These are phyloP conservation scores for Gymnoscelis rufifasciata DNA, from an alignment of 2,888 invertebrate genomes.

Conservation along the genomic window DNA sequence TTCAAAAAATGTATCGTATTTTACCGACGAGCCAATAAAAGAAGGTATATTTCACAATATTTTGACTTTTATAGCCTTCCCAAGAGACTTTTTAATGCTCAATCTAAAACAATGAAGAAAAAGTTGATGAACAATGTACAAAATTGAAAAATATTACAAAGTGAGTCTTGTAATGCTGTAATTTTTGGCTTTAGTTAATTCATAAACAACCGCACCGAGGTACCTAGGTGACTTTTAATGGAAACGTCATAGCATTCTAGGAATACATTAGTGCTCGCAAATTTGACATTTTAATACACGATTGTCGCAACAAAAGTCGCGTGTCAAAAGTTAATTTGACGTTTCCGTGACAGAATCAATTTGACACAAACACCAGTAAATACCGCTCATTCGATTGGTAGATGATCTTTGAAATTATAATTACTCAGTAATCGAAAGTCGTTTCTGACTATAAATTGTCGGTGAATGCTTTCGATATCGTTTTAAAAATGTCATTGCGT, in stretches of 20 bases:
- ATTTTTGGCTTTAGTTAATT: no score
- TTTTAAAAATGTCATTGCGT: constrained; percentile 10
- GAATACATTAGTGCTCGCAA: constrained; percentile 16
- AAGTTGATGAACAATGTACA: no score
- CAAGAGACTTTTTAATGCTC: no score
- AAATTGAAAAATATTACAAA: no score
- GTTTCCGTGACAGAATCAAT: constrained; percentile 41
- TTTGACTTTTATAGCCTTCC: no score
- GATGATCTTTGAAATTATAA: constrained; percentile 36
- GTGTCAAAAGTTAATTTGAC: constrained; percentile 33
- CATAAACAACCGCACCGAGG: no score
- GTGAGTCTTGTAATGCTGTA: no score
- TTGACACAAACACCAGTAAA: constrained; percentile 42
- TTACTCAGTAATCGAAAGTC: constrained; percentile 16
- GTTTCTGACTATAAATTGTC: constrained; percentile 9
- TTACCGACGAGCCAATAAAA: no score
- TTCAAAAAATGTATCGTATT: no score
- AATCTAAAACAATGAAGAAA: no score
- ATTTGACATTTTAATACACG: constrained; percentile 27
- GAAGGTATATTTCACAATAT: no score
- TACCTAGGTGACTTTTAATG: constrained; percentile 4
- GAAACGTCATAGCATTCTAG: constrained; percentile 13
- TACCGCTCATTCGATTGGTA: constrained; percentile 35
- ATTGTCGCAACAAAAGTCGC: constrained; percentile 34
- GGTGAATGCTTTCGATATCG: constrained; percentile 3